Base-by-base conservation (phyloP, 2,888 invertebrate genomes). In the Icerya purchasi region DNA sequence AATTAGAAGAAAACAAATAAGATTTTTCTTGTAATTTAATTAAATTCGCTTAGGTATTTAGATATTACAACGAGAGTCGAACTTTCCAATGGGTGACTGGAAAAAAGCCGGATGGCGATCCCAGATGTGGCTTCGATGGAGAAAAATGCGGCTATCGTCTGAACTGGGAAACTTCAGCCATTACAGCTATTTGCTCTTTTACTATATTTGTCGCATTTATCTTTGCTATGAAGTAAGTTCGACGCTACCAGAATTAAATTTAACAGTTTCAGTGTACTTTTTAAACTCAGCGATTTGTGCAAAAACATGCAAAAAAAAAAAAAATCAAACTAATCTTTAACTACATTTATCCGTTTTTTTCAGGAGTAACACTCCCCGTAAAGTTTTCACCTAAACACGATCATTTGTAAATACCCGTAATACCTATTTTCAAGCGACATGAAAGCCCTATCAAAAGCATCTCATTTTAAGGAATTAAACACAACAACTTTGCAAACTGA, bases 121-220 rank as follows among this genome's bases (percentile, higher is more conserved):
- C 92, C 0, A 70, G 73, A 0, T 93, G 93, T 69, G 93, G 93
- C 1, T 93, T 90, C 71, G 74, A 79, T 62, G 83, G 82, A 0
- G 81, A 82, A 68, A 78, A 80, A 65, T 90, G 90, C 69, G 77
- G 77, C 18, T 72, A 78, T 10, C 78, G 77, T n/a, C 77, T 78
- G 58, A 78, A 83, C 69, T 84, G 83, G 75, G 77, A 78, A 22
- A 75, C 82, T 2, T 71, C 82, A 2, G 76, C 80, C 0, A 78
- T 82, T 0, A 77, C 80, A 1, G 76, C 77, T 0, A 77, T 82
- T 0, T 78, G 81, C 0, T 78, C 79, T 0, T 77, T 81, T 0
- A 78, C 83, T 0, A 72, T 82, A 0, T 69, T 82, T 0, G 74
- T 86, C 0, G 83, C 80, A 0, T 77, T 77, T 0, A 76, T 82